Base-by-base conservation (phyloP, 1,140 invertebrate genomes). In the Meloidogyne floridensis region DNA sequence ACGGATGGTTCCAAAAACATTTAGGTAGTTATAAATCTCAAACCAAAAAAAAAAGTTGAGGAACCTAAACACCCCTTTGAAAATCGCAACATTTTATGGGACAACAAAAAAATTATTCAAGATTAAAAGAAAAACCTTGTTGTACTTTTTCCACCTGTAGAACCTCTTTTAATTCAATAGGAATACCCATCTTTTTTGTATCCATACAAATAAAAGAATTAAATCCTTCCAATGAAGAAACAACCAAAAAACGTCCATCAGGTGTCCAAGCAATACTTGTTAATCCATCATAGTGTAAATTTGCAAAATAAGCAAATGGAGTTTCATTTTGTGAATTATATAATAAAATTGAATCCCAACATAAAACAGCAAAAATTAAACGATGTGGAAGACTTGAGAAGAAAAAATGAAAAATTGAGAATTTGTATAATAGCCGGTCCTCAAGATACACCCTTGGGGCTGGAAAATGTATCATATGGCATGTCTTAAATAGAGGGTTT, bases 151-250 rank as follows among this genome's bases (percentile, higher is more conserved):
- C 42, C n/a, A 11, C 47, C 6, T 73, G 4, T 15, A n/a, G n/a
- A 6, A 74, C 43, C 2, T 54, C 72, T 7, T 15, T 32, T 32
- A 5, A 3, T 32, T 72, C 71, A 72, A 54, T 15, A 32, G 72
- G 72, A 54, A n/a, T 7, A 51, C 80, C 75, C 42, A 80, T 74
- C 20, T 53, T 72, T n/a, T 11, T 10, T 51, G 56, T 18, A 9
- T 75, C 80, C 47, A 82, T 42, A 82, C 80, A 82, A 70, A 82
- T 75, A 72, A 82, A 86, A 3, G 73, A 81, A 76, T 86, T 86
- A 72, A 77, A 86, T 3, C 83, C 85, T 72, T 86, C 85, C 51
- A 80, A 69, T 32, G 86, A 87, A n/a, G 85, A 86, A 73, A 86
- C 73, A 13, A 70, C 76, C 7, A 86, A 65, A 20, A 86, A 77